Conservation (phyloP, 2,113 vertebrate species). For the Bos javanicus region DNA sequence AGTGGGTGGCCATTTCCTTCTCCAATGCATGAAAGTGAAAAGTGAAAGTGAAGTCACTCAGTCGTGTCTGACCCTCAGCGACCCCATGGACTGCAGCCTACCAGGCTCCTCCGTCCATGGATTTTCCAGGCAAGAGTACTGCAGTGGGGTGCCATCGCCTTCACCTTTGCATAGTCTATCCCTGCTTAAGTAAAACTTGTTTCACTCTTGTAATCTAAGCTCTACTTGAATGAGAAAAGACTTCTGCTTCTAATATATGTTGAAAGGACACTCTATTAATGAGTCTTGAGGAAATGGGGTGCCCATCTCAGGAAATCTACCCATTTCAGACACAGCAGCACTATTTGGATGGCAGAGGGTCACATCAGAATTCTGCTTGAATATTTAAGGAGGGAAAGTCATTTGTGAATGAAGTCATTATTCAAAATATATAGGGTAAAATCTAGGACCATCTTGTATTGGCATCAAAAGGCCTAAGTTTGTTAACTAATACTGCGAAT, state of each 20-base stretch:
- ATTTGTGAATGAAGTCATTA: background rate
- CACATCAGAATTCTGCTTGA: background rate
- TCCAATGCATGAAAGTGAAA: too few species aligned
- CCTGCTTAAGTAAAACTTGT: background rate
- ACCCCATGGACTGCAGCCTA: too few species aligned
- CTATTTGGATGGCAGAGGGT: background rate
- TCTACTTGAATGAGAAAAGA: background rate
- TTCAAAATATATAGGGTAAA: background rate
- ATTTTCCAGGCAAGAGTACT: too few species aligned
- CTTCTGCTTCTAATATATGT: background rate
- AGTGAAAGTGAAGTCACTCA: rapidly evolving
- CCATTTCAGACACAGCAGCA: background rate
- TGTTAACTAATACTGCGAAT: background rate
- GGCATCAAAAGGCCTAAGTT: background rate
- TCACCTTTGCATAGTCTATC: background rate
- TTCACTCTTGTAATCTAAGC: background rate
- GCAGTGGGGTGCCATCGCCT: too few species aligned
- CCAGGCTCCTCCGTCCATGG: too few species aligned
- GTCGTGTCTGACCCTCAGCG: rapidly evolving
- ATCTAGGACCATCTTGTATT: background rate
- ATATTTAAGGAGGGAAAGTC: background rate
- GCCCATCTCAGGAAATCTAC: background rate
- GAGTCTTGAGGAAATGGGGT: background rate
- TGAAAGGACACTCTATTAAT: background rate
- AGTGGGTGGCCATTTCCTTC: too few species aligned